Conservation (phyloP, 1,140 invertebrate genomes). For the Zaprionus nigranus region DNA sequence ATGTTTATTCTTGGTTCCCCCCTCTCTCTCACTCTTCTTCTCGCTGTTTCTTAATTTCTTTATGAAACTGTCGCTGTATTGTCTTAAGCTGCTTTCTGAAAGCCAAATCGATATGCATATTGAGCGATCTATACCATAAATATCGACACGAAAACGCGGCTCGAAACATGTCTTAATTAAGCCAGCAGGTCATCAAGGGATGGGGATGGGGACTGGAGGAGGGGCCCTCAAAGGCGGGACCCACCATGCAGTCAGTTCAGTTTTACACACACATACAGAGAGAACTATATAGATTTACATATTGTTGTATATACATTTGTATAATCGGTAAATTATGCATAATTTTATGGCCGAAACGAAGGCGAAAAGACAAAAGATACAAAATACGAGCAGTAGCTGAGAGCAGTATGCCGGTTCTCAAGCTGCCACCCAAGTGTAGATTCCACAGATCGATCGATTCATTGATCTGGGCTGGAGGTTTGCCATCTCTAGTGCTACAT, state of each 20-base stretch:
- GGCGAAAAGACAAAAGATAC: slow-evolving; percentile 34
- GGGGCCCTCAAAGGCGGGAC: slow-evolving; percentile 4
- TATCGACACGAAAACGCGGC: slow-evolving; percentile 71
- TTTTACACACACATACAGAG: slow-evolving; percentile 15
- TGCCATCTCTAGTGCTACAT: not conserved
- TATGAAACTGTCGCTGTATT: slow-evolving; percentile 64
- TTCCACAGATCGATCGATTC: slow-evolving; percentile 12
- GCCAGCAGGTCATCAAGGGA: slow-evolving; percentile 49
- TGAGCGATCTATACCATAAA: slow-evolving; percentile 75
- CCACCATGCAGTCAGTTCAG: slow-evolving; percentile 56
- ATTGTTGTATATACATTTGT: slow-evolving; percentile 28
- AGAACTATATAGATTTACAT: not conserved
- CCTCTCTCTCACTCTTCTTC: not conserved
- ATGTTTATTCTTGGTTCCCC: not conserved
- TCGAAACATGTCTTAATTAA: slow-evolving; percentile 71
- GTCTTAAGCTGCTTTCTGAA: slow-evolving; percentile 56
- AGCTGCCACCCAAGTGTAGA: slow-evolving; percentile 60
- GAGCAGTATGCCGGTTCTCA: slow-evolving; percentile 25
- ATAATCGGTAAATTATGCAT: slow-evolving; percentile 80
- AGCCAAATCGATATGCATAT: slow-evolving; percentile 75
- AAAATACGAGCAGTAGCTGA: slow-evolving; percentile 25
- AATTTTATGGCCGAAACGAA: slow-evolving; percentile 63
- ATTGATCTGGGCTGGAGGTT: slow-evolving; percentile 6
- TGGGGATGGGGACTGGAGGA: too few species aligned
- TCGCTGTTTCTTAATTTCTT: slow-evolving; percentile 32